A percentile compares a stretch with the other conserved stretches of the same genome.
phyloP scores from a whole-genome alignment of 2,888 invertebrate genomes.

The Litoditis marina region DNA sequence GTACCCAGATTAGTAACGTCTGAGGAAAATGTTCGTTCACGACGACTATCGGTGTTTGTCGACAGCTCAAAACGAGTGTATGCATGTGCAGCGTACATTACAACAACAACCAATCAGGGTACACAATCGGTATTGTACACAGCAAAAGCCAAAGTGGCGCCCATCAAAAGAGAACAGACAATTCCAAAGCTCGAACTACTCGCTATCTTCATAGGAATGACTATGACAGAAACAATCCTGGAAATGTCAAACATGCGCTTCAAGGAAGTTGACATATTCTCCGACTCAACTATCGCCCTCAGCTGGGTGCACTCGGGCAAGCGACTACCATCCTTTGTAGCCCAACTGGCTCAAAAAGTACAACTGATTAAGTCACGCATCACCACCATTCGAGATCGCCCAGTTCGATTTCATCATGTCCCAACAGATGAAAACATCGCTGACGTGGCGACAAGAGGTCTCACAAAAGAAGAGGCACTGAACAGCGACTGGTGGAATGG shows the following conservation, averaged over 20 bases:
- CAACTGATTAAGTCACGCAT: too few relatives aligned
- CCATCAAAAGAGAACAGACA: background rate
- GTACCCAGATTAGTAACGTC: too few relatives aligned
- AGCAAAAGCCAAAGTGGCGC: background rate
- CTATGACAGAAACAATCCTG: too few relatives aligned
- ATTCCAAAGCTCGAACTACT: background rate
- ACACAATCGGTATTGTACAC: background rate
- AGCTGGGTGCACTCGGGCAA: background rate
- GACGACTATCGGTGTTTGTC: background rate
- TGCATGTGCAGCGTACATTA: background rate
- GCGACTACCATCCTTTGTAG: background rate
- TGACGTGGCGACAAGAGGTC: too few relatives aligned
- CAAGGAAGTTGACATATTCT: background rate
- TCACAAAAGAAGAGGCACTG: too few relatives aligned
- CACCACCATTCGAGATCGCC: too few relatives aligned
- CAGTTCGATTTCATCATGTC: too few relatives aligned
- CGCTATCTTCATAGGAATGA: background rate
- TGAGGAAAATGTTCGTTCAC: background rate
- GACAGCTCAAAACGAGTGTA: background rate
- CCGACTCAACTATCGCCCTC: background rate
- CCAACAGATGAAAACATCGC: too few relatives aligned
- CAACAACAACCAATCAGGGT: background rate
- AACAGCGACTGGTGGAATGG: too few relatives aligned
- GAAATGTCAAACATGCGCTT: background rate
- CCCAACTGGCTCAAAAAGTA: too few relatives aligned